These are phyloP conservation scores for Choristoneura fumiferana DNA, from an alignment of 1,140 invertebrate species.

Conservation along the genomic window DNA sequence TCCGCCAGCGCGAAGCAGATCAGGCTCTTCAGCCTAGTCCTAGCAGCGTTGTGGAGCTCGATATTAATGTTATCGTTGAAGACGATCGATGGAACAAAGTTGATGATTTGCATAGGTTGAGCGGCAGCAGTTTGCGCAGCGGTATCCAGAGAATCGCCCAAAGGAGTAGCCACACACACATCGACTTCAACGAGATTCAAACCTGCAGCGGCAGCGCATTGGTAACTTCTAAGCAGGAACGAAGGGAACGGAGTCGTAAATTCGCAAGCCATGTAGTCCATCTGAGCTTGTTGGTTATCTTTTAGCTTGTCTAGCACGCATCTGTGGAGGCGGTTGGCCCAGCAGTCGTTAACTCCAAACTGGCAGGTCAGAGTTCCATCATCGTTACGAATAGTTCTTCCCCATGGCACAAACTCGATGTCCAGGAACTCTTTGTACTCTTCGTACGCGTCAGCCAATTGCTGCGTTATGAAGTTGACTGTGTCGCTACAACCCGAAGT, in stretches of 20 bases:
- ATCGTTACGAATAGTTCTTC: conserved; percentile 38
- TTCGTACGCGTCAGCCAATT: conserved; percentile 43
- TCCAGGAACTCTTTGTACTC: conserved; percentile 51
- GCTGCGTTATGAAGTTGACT: conserved; percentile 41
- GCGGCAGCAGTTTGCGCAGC: conserved; percentile 33
- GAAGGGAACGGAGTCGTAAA: conserved; percentile 40
- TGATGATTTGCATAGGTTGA: conserved; percentile 43
- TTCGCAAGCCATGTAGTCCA: conserved; percentile 66
- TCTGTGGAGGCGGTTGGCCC: conserved; percentile 63
- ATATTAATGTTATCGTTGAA: conserved; percentile 47
- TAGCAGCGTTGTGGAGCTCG: conserved; percentile 29
- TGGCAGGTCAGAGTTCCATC: conserved; percentile 49
- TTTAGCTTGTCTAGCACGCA: conserved; percentile 52
- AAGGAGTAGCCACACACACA: conserved; percentile 41
- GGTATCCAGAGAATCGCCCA: conserved; percentile 36
- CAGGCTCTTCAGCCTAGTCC: conserved; percentile 33
- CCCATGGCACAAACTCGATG: conserved; percentile 66
- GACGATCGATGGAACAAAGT: conserved; percentile 55
- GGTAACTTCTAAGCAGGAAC: conserved; percentile 40
- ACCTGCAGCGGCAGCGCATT: conserved; percentile 40
- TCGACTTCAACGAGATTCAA: conserved; percentile 47
- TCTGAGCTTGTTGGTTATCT: conserved; percentile 42
- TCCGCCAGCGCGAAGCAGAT: conserved; percentile 53
- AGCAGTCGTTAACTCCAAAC: conserved; percentile 53
- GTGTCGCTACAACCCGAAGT: conserved; percentile 52